Percentiles rank a stretch among this genome's conserved stretches.
Conservation (phyloP, 2,113 vertebrate genomes). For the Amblyornis subalaris region DNA sequence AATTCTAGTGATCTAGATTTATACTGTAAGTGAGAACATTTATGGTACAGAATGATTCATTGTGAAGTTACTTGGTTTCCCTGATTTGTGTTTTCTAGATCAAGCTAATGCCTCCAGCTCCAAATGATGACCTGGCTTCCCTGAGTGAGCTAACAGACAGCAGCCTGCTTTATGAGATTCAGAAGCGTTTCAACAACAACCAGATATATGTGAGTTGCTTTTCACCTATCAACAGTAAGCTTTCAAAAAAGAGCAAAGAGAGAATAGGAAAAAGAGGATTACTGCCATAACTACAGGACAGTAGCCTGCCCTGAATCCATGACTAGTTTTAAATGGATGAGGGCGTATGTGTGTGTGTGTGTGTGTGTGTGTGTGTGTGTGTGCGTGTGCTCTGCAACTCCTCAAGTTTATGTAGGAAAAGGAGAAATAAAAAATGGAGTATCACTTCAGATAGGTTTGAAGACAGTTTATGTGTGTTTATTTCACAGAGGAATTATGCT, state of each 20-base stretch:
- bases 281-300: not conserved
- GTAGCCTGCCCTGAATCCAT: not conserved
- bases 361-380: not conserved
- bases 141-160: conserved; percentile 91
- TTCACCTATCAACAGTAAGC: not conserved
- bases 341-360: not conserved
- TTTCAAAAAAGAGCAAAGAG: not conserved
- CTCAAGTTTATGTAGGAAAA: not conserved
- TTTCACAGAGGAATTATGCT: not conserved
- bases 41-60: not conserved
- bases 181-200: conserved; percentile 92
- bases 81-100: conserved; percentile 73
- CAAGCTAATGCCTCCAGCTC: conserved; percentile 90
- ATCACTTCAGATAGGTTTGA: not conserved
- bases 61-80: not conserved
- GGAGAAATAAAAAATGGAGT: not conserved
- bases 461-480: not conserved
- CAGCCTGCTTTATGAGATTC: conserved; percentile 98
- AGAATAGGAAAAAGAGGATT: not conserved
- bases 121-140: conserved; percentile 91
- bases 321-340: not conserved
- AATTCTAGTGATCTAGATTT: not conserved
- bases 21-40: not conserved
- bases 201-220: conserved; percentile 89
- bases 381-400: not conserved